Percentiles rank a stretch among this genome's conserved stretches.
These are phyloP conservation scores for Dermochelys coriacea DNA, from an alignment of 2,797 vertebrate genomes.

Conservation along the genomic window DNA sequence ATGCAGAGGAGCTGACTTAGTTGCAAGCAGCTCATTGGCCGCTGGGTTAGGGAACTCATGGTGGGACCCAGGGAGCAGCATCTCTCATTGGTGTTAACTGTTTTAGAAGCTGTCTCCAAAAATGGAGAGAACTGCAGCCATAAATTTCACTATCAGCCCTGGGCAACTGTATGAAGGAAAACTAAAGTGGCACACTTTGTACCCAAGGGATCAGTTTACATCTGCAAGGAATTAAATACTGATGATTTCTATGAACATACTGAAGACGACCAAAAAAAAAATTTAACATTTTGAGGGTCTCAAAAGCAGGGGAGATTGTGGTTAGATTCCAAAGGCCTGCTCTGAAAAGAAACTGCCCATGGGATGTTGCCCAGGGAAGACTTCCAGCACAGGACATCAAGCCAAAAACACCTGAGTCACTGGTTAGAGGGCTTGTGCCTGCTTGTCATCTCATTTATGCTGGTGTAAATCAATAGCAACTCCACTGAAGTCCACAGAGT, in stretches of 20 bases:
- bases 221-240: neutral
- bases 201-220: neutral
- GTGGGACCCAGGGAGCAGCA: neutral
- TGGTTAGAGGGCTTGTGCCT: too few relatives aligned
- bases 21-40: fast-evolving
- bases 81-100: neutral
- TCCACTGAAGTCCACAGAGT: neutral
- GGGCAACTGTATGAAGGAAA: neutral
- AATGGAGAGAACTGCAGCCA: neutral
- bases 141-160: neutral
- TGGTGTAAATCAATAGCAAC: fast-evolving
- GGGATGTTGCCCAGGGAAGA: neutral
- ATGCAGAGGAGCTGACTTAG: neutral
- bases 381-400: neutral
- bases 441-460: neutral
- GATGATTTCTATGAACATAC: neutral
- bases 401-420: neutral
- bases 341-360: neutral
- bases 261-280: too few relatives aligned
- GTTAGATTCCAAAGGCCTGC: neutral
- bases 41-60: neutral
- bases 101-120: neutral
- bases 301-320: too few relatives aligned
- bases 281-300: neutral
- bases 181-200: neutral